These are phyloP conservation scores for Poeciliopsis prolifica DNA, from an alignment of 2,113 vertebrate genomes.

Conservation along the genomic window DNA sequence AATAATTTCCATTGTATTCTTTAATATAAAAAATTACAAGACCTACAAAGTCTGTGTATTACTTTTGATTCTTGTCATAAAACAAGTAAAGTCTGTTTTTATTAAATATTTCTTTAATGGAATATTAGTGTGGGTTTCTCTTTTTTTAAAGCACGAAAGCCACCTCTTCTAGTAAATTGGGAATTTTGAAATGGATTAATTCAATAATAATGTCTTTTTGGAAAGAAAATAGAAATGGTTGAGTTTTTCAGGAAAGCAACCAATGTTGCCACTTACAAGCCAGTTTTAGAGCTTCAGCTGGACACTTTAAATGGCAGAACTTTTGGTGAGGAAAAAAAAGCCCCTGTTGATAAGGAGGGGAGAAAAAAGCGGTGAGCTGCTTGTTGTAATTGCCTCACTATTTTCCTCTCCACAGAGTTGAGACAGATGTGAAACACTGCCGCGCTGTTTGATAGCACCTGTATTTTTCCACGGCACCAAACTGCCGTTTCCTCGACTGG, in stretches of 20 bases:
- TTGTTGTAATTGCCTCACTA: conserved; percentile 44
- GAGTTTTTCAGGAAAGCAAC: conserved; percentile 5
- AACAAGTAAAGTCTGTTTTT: too few relatives aligned
- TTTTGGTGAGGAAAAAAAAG: conserved; percentile 33
- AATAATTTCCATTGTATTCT: too few relatives aligned
- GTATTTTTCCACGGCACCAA: conserved; percentile 13
- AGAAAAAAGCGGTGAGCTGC: conserved; percentile 28
- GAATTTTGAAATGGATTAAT: too few relatives aligned
- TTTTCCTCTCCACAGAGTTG: conserved; percentile 44
- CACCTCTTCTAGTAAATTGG: too few relatives aligned
- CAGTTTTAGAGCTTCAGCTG: conserved; percentile 3
- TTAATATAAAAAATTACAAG: too few relatives aligned
- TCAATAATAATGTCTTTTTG: neutral
- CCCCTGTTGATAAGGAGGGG: conserved; percentile 7
- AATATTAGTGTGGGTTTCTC: too few relatives aligned
- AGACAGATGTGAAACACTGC: conserved; percentile 53
- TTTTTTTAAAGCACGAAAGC: too few relatives aligned
- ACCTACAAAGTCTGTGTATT: too few relatives aligned
- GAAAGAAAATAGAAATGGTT: neutral
- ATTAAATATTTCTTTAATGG: too few relatives aligned
- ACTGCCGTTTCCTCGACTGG: conserved; percentile 15
- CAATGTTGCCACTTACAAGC: neutral
- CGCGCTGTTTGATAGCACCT: conserved; percentile 35
- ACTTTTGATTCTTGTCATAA: too few relatives aligned
- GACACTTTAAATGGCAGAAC: conserved; percentile 40